phyloP scores from a whole-genome alignment of 2,113 vertebrate genomes.

The Oreochromis tanganicae region DNA sequence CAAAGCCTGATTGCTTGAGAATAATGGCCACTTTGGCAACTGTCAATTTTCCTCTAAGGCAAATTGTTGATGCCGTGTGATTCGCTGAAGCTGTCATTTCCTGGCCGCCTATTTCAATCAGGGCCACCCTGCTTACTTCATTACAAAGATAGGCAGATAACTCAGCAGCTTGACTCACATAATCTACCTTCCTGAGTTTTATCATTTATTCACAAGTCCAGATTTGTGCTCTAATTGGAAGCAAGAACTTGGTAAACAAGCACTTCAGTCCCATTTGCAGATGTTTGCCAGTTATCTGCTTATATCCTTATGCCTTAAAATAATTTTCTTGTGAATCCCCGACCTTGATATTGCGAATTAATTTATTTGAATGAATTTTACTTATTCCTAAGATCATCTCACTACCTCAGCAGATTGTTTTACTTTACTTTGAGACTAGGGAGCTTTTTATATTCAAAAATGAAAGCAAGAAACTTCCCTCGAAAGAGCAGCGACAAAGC shows the following conservation, averaged over 20 bases:
- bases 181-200: slow-evolving; percentile 6
- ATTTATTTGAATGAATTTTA: neutral
- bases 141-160: slow-evolving; percentile 42
- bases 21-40: slow-evolving; percentile 57
- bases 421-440: neutral
- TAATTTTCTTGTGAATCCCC: neutral
- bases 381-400: neutral
- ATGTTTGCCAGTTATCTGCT: neutral
- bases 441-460: neutral
- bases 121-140: slow-evolving; percentile 52
- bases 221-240: slow-evolving; percentile 22
- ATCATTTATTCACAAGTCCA: neutral
- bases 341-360: neutral
- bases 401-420: neutral
- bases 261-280: neutral
- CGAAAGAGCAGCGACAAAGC: neutral
- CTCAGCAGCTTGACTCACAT: slow-evolving; percentile 14
- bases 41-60: slow-evolving; percentile 48
- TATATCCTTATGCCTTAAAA: neutral
- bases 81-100: slow-evolving; percentile 43
- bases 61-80: slow-evolving; percentile 33
- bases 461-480: neutral
- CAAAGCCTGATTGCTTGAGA: slow-evolving; percentile 34
- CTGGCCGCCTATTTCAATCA: slow-evolving; percentile 56
- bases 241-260: neutral